phyloP scores from a whole-genome alignment of 23 tunicate genomes.

The Halocynthia aurantium region DNA sequence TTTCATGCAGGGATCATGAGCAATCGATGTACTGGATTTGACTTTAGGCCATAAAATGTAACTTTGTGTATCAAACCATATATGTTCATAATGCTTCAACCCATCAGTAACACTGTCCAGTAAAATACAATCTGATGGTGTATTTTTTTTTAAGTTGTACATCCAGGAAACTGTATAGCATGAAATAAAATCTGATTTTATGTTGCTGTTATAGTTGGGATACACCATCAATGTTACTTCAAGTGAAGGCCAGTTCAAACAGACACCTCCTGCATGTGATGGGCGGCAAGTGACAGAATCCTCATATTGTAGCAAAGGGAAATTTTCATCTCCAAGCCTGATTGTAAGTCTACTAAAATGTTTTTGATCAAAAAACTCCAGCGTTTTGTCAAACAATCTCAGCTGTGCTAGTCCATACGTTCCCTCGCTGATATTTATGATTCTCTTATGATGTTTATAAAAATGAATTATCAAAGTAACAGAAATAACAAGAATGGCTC shows the following conservation, averaged over 20 bases:
- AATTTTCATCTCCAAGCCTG: background rate
- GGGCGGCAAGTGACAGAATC: background rate
- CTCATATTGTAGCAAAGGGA: background rate
- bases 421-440: constrained; percentile 4
- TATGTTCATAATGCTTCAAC: background rate
- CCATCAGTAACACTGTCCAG: background rate
- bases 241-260: constrained; percentile 10
- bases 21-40: background rate
- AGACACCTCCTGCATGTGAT: background rate
- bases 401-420: background rate
- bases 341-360: background rate
- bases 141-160: background rate
- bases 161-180: constrained; percentile 13
- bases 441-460: background rate
- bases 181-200: background rate
- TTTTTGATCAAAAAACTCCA: background rate
- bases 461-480: constrained; percentile 12
- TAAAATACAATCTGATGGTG: constrained; percentile 16
- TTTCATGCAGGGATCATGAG: constrained; percentile 2
- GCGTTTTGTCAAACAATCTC: background rate
- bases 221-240: background rate
- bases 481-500: background rate
- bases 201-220: background rate
- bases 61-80: constrained; percentile 20
- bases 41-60: constrained; percentile 16